These are phyloP conservation scores for Heliothis subflexa DNA, from an alignment of 1,140 invertebrate species.

Conservation along the genomic window DNA sequence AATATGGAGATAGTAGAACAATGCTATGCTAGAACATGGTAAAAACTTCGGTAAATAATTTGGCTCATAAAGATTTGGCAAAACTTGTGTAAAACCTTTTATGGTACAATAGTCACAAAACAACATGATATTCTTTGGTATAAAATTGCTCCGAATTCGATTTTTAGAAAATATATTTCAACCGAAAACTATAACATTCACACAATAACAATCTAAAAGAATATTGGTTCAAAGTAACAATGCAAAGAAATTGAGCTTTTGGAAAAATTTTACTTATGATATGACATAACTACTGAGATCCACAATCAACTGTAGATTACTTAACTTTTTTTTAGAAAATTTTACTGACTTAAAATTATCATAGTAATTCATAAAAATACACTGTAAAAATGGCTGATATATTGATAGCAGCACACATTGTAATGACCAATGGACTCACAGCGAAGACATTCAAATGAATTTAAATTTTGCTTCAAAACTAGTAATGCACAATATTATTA, in stretches of 20 bases:
- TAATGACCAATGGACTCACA: too few relatives aligned
- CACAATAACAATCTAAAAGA: conserved; percentile 75
- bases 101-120: conserved; percentile 33
- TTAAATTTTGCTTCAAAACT: too few relatives aligned
- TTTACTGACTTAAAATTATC: not conserved
- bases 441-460: too few relatives aligned
- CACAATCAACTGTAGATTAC: conserved; percentile 84
- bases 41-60: conserved; percentile 50
- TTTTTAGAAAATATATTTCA: conserved; percentile 19
- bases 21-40: conserved; percentile 12
- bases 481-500: too few relatives aligned
- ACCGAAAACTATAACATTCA: conserved; percentile 66
- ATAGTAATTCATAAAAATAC: conserved; percentile 3
- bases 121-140: conserved; percentile 60
- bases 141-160: conserved; percentile 33
- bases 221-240: conserved; percentile 75
- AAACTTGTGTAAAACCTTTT: conserved; percentile 35
- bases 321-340: conserved; percentile 69
- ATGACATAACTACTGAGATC: conserved; percentile 80
- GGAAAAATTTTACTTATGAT: conserved; percentile 73
- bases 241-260: conserved; percentile 79
- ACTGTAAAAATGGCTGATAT: not conserved
- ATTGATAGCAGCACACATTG: not conserved
- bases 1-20: conserved; percentile 16
- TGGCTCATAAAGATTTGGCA: conserved; percentile 48